A percentile compares a stretch with the other conserved stretches of the same genome.
Conservation (phyloP, 37 sponge, comb jelly and placozoan genomes). For the Amphimedon queenslandica region DNA sequence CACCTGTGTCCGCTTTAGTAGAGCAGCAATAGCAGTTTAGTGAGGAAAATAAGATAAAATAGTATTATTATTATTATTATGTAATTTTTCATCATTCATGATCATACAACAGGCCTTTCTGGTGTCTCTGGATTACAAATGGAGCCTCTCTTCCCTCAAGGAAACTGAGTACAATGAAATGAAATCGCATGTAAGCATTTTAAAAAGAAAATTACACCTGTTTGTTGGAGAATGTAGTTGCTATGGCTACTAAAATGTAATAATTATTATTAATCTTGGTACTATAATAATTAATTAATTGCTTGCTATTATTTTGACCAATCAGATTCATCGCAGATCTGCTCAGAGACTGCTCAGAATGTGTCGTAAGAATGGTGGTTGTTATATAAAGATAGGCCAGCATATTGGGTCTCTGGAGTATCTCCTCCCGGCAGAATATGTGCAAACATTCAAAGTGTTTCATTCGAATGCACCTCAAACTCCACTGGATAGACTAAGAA, state of each 20-base stretch:
- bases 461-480: slow-evolving; percentile 84
- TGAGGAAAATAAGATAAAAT: no score
- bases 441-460: slow-evolving; percentile 80
- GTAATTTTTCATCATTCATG: no score
- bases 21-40: slow-evolving; percentile 72
- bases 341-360: slow-evolving; percentile 64
- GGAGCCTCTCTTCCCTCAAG: slow-evolving; percentile 18
- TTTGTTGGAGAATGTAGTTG: neutral
- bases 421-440: slow-evolving; percentile 85
- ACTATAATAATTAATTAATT: neutral
- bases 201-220: neutral
- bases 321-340: slow-evolving; percentile 70
- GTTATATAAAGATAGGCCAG: slow-evolving; percentile 93
- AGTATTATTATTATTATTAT: neutral
- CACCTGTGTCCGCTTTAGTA: slow-evolving; percentile 68
- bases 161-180: slow-evolving; percentile 23
- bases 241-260: neutral
- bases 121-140: slow-evolving; percentile 60
- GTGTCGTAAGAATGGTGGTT: slow-evolving; percentile 83
- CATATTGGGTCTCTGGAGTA: slow-evolving; percentile 90
- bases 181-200: neutral
- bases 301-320: neutral
- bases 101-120: slow-evolving; percentile 46
- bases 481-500: slow-evolving; percentile 41
- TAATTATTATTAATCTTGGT: neutral